phyloP scores from a whole-genome alignment of 2,888 invertebrate genomes.

The Corbicula japonica region DNA sequence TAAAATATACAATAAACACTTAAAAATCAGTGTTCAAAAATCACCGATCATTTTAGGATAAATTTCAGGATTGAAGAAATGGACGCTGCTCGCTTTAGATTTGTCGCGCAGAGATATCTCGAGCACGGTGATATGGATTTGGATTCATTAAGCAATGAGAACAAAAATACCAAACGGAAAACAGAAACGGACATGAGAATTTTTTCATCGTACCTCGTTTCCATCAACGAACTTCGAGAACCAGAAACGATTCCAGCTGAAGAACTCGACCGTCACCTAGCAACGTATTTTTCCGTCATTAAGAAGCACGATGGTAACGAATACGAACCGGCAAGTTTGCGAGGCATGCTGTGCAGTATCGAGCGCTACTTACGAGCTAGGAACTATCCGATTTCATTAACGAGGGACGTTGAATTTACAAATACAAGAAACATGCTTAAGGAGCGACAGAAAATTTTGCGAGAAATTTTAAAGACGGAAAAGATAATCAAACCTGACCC shows the following conservation, averaged over 20 bases:
- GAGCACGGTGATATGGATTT: constrained; percentile 30
- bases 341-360: constrained; percentile 82
- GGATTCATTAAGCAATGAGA: constrained; percentile 58
- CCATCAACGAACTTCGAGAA: constrained; percentile 73
- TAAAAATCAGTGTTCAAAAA: no score
- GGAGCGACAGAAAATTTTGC: constrained; percentile 75
- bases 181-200: constrained; percentile 82
- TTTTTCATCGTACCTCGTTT: constrained; percentile 75
- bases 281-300: constrained; percentile 79
- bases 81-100: constrained; percentile 4
- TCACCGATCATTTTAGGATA: no score
- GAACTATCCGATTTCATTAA: constrained; percentile 77
- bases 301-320: constrained; percentile 81
- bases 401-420: constrained; percentile 75
- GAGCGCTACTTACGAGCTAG: constrained; percentile 77
- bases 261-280: constrained; percentile 78
- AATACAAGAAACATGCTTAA: constrained; percentile 79
- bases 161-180: constrained; percentile 81
- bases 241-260: constrained; percentile 76
- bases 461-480: constrained; percentile 75
- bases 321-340: constrained; percentile 80
- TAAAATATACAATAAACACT: no score
- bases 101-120: background rate
- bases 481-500: constrained; percentile 58
- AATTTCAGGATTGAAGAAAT: no score